Base-by-base conservation (phyloP, 1,140 invertebrate species). In the Meloidogyne exigua region DNA sequence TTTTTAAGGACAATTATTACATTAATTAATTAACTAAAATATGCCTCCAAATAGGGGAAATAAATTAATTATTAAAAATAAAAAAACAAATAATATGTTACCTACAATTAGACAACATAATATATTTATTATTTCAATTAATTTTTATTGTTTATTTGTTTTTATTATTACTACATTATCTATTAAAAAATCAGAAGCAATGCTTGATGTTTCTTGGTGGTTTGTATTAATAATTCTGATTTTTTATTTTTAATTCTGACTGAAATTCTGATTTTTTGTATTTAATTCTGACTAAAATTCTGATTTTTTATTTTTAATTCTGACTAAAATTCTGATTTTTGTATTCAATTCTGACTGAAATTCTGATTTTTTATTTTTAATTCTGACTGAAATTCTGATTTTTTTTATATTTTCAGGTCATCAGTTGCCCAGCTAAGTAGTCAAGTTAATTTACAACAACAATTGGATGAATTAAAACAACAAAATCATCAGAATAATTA, bases 341-440 rank as follows among this genome's bases (percentile, higher is more conserved):
- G 13, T 1, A 68, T 10, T 42, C 26, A 65, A 26, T 76, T 69
- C 13, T 28, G 13, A 32, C 76, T 32, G 18, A 21, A 77, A 79
- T 39, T 39, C 9, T 39, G 28, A 15, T 66, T 21, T 10, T 18
- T 11, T 79, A 12, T 0, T 25, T 3, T 32, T 10, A 57, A 36
- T 68, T 79, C 62, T 36, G 11, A 0, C 11, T 49, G 36, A n/a
- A 42, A 18, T 42, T 15, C 23, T 26, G 32, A 76, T 39, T 63
- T 15, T 77, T 83, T 25, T 28, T 25, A 67, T 23, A 15, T 81
- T 10, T 80, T 63, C 23, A 83, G 82, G 82, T 83, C 82, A 32
- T 85, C 83, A 25, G 75, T 83, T 13, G 82, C 82, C 21, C 83
- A 84, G 68, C 49, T 83, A 26, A 83, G 83, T 70, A 76, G 57